These are phyloP conservation scores for Aramus guarauna DNA, from an alignment of 2,113 vertebrate genomes.

Conservation along the genomic window DNA sequence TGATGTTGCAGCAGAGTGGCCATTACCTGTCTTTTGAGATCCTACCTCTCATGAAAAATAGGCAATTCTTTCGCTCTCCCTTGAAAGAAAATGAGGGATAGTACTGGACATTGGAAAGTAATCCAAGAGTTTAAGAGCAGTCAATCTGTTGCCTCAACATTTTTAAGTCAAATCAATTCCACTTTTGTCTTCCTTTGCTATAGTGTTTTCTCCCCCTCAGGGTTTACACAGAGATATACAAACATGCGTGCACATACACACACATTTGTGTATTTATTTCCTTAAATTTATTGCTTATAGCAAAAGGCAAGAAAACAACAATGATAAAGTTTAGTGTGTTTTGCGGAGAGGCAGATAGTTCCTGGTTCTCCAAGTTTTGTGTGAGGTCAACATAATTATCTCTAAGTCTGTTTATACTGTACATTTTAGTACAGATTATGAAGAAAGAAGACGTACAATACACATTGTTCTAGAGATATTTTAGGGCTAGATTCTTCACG, in stretches of 20 bases:
- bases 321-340: neutral
- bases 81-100: neutral
- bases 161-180: neutral
- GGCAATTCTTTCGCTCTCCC: neutral
- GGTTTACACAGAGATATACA: neutral
- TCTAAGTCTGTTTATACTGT: neutral
- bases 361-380: neutral
- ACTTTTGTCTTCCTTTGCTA: neutral
- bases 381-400: neutral
- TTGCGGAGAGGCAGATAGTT: neutral
- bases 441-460: neutral
- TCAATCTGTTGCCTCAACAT: neutral
- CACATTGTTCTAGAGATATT: neutral
- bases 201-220: neutral
- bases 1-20: neutral
- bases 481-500: neutral
- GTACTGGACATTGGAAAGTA: neutral
- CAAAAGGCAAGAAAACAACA: neutral
- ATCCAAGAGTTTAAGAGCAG: slow-evolving; percentile 1
- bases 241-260: too few species aligned
- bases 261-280: neutral
- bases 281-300: neutral
- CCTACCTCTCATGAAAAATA: neutral
- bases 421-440: neutral
- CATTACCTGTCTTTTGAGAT: neutral